phyloP scores from a whole-genome alignment of 2,888 invertebrate genomes.

The Agelastica alni region DNA sequence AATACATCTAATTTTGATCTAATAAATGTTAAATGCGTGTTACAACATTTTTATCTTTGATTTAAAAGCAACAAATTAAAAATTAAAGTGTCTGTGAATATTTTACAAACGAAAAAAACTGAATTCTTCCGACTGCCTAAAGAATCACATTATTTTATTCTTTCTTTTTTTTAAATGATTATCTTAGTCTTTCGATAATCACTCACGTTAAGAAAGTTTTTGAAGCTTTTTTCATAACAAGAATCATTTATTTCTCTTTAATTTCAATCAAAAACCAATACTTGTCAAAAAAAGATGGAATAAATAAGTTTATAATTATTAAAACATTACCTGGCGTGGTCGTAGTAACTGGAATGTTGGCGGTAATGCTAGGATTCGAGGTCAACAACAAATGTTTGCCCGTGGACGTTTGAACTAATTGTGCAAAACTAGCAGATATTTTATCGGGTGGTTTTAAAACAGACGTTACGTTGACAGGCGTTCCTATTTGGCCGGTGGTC shows the following conservation, averaged over 20 bases:
- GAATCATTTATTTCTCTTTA: too few relatives aligned
- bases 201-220: constrained; percentile 31
- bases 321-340: constrained; percentile 44
- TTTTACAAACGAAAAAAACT: constrained; percentile 28
- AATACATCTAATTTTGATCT: too few relatives aligned
- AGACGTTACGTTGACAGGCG: constrained; percentile 47
- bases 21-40: too few relatives aligned
- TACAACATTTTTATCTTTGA: too few relatives aligned
- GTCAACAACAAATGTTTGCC: constrained; percentile 72
- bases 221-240: neutral
- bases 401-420: constrained; percentile 71
- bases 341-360: constrained; percentile 51
- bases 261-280: too few relatives aligned
- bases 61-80: too few relatives aligned
- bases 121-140: constrained; percentile 15
- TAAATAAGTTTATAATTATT: too few relatives aligned
- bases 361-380: constrained; percentile 56
- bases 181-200: constrained; percentile 21
- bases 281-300: neutral
- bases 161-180: constrained; percentile 28
- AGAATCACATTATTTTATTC: constrained; percentile 26
- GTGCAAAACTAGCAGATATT: constrained; percentile 60
- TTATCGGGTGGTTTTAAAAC: constrained; percentile 52
- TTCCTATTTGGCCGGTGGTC: constrained; percentile 41
- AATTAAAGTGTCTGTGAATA: constrained; percentile 29